Evolutionary conservation across 2,888 invertebrate genomes (phyloP).

Genomic region (Ceratothoa steindachneri): DNA sequence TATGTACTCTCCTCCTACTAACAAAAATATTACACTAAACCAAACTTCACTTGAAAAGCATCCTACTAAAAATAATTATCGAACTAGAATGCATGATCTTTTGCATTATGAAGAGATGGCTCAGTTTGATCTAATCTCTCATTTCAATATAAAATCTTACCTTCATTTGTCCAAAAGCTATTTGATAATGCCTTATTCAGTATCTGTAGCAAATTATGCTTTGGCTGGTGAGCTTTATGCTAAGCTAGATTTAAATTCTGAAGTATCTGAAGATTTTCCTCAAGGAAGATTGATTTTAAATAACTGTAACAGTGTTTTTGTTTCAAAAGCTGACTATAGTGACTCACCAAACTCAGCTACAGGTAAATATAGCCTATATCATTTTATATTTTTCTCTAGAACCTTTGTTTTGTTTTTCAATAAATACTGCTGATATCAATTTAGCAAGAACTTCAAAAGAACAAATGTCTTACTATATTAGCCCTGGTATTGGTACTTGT

Average conservation of each 20-base stretch:
- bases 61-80: conserved; percentile 66
- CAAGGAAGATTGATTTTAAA: conserved; percentile 73
- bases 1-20: conserved; percentile 65
- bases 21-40: conserved; percentile 64
- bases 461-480: too few species aligned
- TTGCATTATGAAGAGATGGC: conserved; percentile 74
- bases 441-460: too few species aligned
- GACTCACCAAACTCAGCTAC: neutral
- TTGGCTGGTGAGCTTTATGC: conserved; percentile 72
- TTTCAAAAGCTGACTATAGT: conserved; percentile 54
- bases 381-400: neutral
- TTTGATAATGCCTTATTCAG: conserved; percentile 59
- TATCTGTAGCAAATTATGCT: conserved; percentile 58
- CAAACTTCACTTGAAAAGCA: conserved; percentile 57
- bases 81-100: conserved; percentile 69
- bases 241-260: conserved; percentile 65
- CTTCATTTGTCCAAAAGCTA: conserved; percentile 65
- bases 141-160: conserved; percentile 65
- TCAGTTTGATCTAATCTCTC: conserved; percentile 63
- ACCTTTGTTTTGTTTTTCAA: neutral
- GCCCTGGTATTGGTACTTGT: too few species aligned
- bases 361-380: neutral
- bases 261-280: conserved; percentile 75
- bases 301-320: conserved; percentile 67
- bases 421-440: neutral